Evolutionary conservation across 2,113 vertebrate genomes (phyloP), one percentile per base, ranked within the genome.

Genomic region (Cygnus buccinator): DNA sequence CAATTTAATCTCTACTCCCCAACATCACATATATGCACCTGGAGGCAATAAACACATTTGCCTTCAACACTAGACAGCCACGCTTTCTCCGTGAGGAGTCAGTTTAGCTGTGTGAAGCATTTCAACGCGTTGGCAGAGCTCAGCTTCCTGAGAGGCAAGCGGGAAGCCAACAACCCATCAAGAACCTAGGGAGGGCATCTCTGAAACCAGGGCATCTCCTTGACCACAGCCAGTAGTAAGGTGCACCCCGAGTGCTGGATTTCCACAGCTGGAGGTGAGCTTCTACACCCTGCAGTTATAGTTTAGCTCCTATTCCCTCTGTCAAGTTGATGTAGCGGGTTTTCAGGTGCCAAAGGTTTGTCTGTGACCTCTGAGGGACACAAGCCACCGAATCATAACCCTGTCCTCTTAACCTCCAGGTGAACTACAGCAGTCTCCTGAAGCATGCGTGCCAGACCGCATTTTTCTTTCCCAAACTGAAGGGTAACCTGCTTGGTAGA

Each of bases 341-440:
- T 44, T 66, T 57, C 58, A 80, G 78, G 67, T 29, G 82, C 57
- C 23, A 50, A 66, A 14, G 28, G 23, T 16, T 74, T 63, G 55
- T 80, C 35, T 44, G 15, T 84, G 93, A 89, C 79, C 90, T 89
- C 76, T 78, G 68, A 77, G 67, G 73, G 62, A 87, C 52, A 44
- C 68, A 89, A 84, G 52, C 52, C 65, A 57, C 76, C 65, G 50
- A 91, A 93, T 25, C 26, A 39, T 54, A 90, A 61, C 57, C 70
- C 81, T 55, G 43, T 72, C 65, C 65, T 92, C 68, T 78, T 93
- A 93, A 92, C 65, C 89, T 90, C 57, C 41, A 65, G 57, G 48
- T 92, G 95, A 96, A 84, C 92, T 78, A 25, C 46, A 81, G 78
- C 78, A 90, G 68, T 28, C 28, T 96, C 92, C 31, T 76, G 80